phyloP scores from a whole-genome alignment of 2,113 vertebrate species.

The Emydocephalus ijimae region DNA sequence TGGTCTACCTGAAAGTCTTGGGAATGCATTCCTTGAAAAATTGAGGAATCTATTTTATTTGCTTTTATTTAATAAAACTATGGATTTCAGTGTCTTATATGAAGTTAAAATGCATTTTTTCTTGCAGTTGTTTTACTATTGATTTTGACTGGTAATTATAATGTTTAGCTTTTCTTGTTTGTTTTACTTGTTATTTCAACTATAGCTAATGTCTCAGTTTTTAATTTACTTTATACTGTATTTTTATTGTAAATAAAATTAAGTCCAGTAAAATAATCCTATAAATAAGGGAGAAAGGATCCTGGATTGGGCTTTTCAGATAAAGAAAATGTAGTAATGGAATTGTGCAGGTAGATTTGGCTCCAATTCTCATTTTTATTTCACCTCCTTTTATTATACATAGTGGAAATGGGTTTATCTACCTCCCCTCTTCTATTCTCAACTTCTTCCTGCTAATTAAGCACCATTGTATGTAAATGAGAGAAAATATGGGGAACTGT shows the following conservation, averaged over 20 bases:
- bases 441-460: background rate
- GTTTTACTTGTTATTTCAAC: background rate
- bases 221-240: background rate
- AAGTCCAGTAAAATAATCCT: background rate
- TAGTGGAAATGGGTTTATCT: background rate
- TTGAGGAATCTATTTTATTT: background rate
- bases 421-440: background rate
- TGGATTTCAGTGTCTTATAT: background rate
- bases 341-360: background rate
- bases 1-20: background rate
- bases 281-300: background rate
- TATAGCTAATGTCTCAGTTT: background rate
- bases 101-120: background rate
- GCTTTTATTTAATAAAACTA: background rate
- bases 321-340: background rate
- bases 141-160: background rate
- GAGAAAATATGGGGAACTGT: background rate
- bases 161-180: background rate
- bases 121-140: background rate
- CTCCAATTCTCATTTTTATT: background rate
- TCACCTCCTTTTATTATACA: background rate
- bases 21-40: background rate
- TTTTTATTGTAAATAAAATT: background rate
- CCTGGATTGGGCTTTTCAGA: background rate
- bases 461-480: background rate